These are phyloP conservation scores for Ectropis grisescens DNA, from an alignment of 1,140 invertebrate genomes.

Conservation along the genomic window DNA sequence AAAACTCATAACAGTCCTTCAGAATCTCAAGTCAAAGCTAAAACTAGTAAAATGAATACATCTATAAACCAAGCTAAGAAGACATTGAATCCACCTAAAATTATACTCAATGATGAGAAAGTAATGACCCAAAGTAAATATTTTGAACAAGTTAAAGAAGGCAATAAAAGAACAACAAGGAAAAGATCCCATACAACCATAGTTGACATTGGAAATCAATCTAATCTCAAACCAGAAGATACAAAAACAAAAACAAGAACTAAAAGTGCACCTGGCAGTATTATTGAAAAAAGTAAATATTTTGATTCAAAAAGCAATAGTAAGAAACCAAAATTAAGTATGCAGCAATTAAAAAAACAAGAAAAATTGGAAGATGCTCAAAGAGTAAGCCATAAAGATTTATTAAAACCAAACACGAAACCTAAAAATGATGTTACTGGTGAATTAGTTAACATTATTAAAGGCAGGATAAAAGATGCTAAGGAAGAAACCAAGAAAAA, in stretches of 20 bases:
- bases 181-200: conserved; percentile 39
- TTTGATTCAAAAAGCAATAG: conserved; percentile 22
- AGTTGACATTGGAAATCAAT: conserved; percentile 19
- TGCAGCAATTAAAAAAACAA: conserved; percentile 12
- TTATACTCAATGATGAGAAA: conserved; percentile 30
- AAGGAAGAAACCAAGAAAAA: conserved; percentile 40
- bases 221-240: conserved; percentile 3
- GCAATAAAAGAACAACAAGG: conserved; percentile 17
- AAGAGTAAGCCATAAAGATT: conserved; percentile 53
- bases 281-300: conserved; percentile 44
- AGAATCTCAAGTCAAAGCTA: too few relatives aligned
- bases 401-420: conserved; percentile 28
- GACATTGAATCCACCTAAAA: conserved; percentile 37
- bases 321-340: conserved; percentile 12
- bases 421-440: conserved; percentile 50
- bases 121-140: conserved; percentile 39
- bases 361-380: conserved; percentile 22
- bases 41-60: too few relatives aligned
- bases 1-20: too few relatives aligned
- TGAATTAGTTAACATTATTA: conserved; percentile 64
- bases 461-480: conserved; percentile 54
- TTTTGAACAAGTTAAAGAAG: conserved; percentile 29
- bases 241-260: conserved; percentile 26
- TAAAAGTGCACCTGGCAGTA: conserved; percentile 32
- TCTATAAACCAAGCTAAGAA: too few relatives aligned